These are phyloP conservation scores for Etheostoma perlongum DNA, from an alignment of 2,797 vertebrate genomes.

Conservation along the genomic window DNA sequence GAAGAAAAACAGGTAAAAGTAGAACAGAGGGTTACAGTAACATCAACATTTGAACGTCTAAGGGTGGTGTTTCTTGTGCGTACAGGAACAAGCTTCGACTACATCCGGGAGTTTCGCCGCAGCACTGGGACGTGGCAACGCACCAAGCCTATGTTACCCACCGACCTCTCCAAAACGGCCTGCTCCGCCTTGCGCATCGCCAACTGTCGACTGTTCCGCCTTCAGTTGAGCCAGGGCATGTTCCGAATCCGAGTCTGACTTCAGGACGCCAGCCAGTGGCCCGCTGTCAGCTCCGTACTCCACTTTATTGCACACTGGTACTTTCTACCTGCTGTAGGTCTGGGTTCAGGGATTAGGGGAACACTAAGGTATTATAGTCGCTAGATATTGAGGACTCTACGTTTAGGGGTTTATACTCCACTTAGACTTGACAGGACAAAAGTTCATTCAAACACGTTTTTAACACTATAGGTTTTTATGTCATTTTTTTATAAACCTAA, in stretches of 20 bases:
- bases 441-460: constrained; percentile 18
- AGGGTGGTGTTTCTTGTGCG: neutral
- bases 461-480: constrained; percentile 23
- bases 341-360: constrained; percentile 23
- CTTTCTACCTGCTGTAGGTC: constrained; percentile 25
- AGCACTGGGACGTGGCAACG: constrained; percentile 97
- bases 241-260: constrained; percentile 91
- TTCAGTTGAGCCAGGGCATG: constrained; percentile 94
- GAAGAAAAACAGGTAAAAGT: no score
- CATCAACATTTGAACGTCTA: neutral
- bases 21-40: accelerated
- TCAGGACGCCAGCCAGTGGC: constrained; percentile 35
- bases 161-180: constrained; percentile 92
- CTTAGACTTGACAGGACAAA: constrained; percentile 4
- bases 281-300: neutral
- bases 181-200: constrained; percentile 94
- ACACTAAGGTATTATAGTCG: neutral
- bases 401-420: neutral
- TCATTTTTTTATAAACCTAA: neutral
- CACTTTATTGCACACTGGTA: constrained; percentile 42
- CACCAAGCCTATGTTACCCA: constrained; percentile 90
- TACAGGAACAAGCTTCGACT: constrained; percentile 94
- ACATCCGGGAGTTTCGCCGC: constrained; percentile 95
- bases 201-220: constrained; percentile 97
- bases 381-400: constrained; percentile 14